Base-by-base conservation (phyloP, 2,797 vertebrate species). In the Diceros bicornis region DNA sequence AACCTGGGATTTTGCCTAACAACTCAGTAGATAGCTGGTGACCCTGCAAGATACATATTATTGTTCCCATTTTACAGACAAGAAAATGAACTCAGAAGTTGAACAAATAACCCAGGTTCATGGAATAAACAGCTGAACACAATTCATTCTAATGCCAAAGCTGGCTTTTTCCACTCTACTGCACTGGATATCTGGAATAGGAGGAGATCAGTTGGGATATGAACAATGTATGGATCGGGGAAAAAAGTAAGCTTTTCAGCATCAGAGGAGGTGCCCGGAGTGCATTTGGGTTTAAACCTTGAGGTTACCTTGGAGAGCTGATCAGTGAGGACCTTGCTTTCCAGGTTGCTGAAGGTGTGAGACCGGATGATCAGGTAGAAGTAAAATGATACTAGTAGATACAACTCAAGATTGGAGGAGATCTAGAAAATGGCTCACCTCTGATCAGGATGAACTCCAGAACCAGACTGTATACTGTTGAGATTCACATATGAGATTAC, bases 61-160 rank as follows among this genome's bases (percentile, higher is more conserved):
- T 69, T 87, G 41, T 66, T 55, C 8, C 44, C 47, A 87, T 92
- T 92, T 91, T 92, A 77, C 12, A 88, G 44, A 90, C 29, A 78
- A 89, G 61, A 79, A 94, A 96, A 72, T 91, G 5, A 72, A 75
- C 27, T 91, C 47, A 93, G 41, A 90, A 94, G 52, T 52, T 94
- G 41, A 91, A 68, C 32, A 93, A 61, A 87, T 55, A 96, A 87
- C 13, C 47, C 47, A 91, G 11, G 44, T 88, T 94, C 81, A 82
- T 10, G 77, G 69, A 95, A 18, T 81, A 83, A 83, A n/a, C 52
- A 37, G 27, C 50, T 95, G 69, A 86, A 82, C 37, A 84, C 3
- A 81, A 52, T 23, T 92, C 14, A 86, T 62, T 86, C 44, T 72
- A 91, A 77, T 78, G 68, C 2, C 47, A 88, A 96, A 74, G 32